phyloP scores from a whole-genome alignment of 2,888 invertebrate species.

The Barypeithes pellucidus region DNA sequence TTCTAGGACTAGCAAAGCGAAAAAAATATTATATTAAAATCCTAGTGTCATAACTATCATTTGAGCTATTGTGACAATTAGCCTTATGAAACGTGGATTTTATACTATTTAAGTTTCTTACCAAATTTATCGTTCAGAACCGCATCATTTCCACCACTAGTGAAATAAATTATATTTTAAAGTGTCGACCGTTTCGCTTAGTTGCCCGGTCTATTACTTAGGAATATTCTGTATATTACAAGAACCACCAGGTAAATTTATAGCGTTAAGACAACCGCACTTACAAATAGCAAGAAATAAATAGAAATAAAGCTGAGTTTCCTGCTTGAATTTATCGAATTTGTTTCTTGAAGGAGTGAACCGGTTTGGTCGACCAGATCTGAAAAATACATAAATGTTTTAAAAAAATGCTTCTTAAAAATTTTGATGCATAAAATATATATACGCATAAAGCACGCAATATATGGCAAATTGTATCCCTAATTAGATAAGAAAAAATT shows the following conservation, averaged over 20 bases:
- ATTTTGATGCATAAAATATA: too few relatives aligned
- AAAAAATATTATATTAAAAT: too few relatives aligned
- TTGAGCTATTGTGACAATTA: too few relatives aligned
- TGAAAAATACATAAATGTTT: conserved; percentile 26
- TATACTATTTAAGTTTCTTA: too few relatives aligned
- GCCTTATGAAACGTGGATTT: too few relatives aligned
- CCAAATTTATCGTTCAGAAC: too few relatives aligned
- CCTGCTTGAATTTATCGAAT: conserved; percentile 42
- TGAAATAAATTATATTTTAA: too few relatives aligned
- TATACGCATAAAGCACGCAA: neutral
- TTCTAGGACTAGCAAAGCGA: neutral
- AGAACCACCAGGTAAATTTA: conserved; percentile 33
- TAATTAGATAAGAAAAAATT: too few relatives aligned
- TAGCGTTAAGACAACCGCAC: conserved; percentile 34
- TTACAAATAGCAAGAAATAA: conserved; percentile 39
- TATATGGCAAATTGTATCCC: too few relatives aligned
- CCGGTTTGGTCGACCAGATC: conserved; percentile 48
- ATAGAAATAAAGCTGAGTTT: conserved; percentile 26
- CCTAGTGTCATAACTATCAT: too few relatives aligned
- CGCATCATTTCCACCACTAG: too few relatives aligned
- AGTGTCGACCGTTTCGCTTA: conserved; percentile 8
- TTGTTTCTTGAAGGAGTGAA: conserved; percentile 46
- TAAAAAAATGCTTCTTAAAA: too few relatives aligned
- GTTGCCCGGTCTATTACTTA: conserved; percentile 27
- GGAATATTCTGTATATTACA: conserved; percentile 30